These are phyloP conservation scores for Mythimna pallens DNA, from an alignment of 2,888 invertebrate genomes.

Conservation along the genomic window DNA sequence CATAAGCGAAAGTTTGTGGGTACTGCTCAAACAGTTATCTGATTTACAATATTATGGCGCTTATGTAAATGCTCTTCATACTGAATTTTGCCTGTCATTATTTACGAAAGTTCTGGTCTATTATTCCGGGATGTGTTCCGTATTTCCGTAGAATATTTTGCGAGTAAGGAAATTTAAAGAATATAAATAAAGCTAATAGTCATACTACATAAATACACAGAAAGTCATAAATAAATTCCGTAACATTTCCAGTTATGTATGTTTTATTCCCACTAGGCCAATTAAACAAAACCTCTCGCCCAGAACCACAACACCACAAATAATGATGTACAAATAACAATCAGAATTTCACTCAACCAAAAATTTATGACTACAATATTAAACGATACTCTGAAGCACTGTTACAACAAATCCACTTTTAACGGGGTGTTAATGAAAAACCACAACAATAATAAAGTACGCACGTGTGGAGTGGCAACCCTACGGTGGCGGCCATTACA, in stretches of 20 bases:
- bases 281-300: conserved; percentile 27
- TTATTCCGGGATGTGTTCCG: not conserved
- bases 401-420: conserved; percentile 68
- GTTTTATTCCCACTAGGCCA: conserved; percentile 11
- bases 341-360: conserved; percentile 39
- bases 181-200: not conserved
- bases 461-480: conserved; percentile 88
- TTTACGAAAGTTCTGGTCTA: not conserved
- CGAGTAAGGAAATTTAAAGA: too few species aligned
- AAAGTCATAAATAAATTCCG: not conserved
- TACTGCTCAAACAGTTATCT: conserved; percentile 16
- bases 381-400: conserved; percentile 63
- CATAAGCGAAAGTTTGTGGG: conserved; percentile 12
- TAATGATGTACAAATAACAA: conserved; percentile 53
- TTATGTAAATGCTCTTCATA: not conserved
- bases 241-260: not conserved
- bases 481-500: conserved; percentile 88
- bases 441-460: conserved; percentile 87
- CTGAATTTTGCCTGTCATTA: not conserved
- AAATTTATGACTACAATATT: conserved; percentile 61
- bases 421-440: conserved; percentile 85
- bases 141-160: too few species aligned
- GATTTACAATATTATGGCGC: conserved; percentile 1
- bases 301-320: conserved; percentile 47
- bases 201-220: not conserved